Evolutionary conservation across 2,113 vertebrate genomes (phyloP).

Genomic region (Chiloscyllium plagiosum): DNA sequence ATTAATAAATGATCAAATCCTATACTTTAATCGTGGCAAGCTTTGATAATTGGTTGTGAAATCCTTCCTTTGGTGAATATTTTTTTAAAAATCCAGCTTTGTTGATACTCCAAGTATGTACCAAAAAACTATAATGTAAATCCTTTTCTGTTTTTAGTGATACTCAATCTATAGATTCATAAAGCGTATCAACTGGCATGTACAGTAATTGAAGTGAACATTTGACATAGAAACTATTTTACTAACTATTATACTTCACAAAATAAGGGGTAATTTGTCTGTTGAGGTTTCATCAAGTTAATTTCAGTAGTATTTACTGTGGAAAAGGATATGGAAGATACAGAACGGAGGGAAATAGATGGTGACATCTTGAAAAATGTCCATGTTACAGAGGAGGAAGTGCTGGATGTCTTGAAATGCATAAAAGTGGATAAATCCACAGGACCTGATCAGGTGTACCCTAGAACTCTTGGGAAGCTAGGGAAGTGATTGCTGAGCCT

Average conservation of each 20-base stretch:
- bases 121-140: neutral
- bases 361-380: no score
- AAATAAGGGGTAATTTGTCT: neutral
- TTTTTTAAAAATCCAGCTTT: neutral
- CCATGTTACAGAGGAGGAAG: no score
- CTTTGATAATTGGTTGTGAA: neutral
- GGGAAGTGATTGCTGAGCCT: no score
- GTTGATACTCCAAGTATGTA: neutral
- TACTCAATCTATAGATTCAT: neutral
- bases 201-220: neutral
- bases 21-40: neutral
- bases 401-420: no score
- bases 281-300: neutral
- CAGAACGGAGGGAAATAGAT: no score
- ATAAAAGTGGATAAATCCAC: no score
- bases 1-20: neutral
- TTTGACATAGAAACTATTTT: neutral
- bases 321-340: no score
- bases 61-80: neutral
- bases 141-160: neutral
- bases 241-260: neutral
- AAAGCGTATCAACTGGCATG: neutral
- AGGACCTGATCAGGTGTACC: no score
- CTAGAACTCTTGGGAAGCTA: no score
- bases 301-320: no score